Percentiles rank a stretch among this genome's conserved stretches.
These are phyloP conservation scores for Podotricha telesiphe DNA, from an alignment of 2,888 invertebrate genomes.

Conservation along the genomic window DNA sequence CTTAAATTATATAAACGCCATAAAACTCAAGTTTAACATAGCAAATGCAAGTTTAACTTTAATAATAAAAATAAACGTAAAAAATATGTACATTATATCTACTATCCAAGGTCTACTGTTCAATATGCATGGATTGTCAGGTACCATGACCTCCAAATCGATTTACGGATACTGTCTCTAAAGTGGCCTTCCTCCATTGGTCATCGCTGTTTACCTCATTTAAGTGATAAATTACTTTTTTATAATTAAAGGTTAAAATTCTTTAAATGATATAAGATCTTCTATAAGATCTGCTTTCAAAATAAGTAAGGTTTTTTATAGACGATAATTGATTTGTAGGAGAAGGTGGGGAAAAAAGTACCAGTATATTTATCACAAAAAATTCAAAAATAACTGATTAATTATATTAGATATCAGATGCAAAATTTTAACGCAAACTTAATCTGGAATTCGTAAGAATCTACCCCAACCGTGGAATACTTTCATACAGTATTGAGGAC, in stretches of 20 bases:
- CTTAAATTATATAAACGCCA: too few species aligned
- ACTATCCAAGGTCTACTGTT: slow-evolving; percentile 18
- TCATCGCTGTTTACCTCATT: slow-evolving; percentile 38
- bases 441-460: too few species aligned
- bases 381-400: too few species aligned
- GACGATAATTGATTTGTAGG: too few species aligned
- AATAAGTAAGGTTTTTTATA: too few species aligned
- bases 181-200: slow-evolving; percentile 37
- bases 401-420: too few species aligned
- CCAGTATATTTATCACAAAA: too few species aligned
- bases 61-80: background rate
- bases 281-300: background rate
- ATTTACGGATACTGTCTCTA: slow-evolving; percentile 39
- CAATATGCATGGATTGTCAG: slow-evolving; percentile 24
- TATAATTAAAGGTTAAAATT: slow-evolving; percentile 14
- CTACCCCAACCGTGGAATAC: too few species aligned
- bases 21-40: background rate
- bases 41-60: background rate
- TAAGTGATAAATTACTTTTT: slow-evolving; percentile 8
- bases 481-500: too few species aligned
- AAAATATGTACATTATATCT: background rate
- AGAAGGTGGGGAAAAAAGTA: too few species aligned
- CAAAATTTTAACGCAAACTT: too few species aligned
- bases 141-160: slow-evolving; percentile 38
- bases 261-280: background rate